Base-by-base conservation (phyloP, 2,113 vertebrate genomes). In the Rhea americana region DNA sequence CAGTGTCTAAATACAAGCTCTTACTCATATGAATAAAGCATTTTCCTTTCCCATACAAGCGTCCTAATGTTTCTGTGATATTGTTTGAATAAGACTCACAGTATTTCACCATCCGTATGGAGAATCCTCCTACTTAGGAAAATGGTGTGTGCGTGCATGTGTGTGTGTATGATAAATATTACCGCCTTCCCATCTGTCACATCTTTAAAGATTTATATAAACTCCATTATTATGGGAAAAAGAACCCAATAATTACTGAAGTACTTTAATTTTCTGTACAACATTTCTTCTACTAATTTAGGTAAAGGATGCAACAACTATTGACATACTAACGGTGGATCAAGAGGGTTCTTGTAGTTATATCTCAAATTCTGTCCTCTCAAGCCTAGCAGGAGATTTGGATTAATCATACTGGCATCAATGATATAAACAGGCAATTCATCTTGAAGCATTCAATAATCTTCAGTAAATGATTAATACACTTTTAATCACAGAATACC, bases 201-300 rank as follows among this genome's bases (percentile, higher is more conserved):
- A 62, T 63, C 73, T 93, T 95, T 91, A 96, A 93, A 39, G 80
- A 96, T 96, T 96, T 96, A 87, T 86, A 93, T 94, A 93, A 97
- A 97, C 71, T 94, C 41, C 56, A 75, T 62, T 91, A 92, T 83
- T 94, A 77, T 77, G 61, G 39, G 58, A 93, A 94, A 81, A 84
- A 91, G 61, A 84, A 88, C 43, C 4, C 43, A 86, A 51, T 93
- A 94, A 91, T 90, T 68, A 86, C 73, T 72, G 88, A 92, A 96
- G 96, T 96, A 92, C 58, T 92, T 97, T 85, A 74, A 62, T 88
- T 88, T 87, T 91, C 91, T 68, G 4, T 85, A 35, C 72, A 95
- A 92, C 87, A 84, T 87, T 91, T 66, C 67, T 82, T 87, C 93
- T 93, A 93, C 94, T 96, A 90, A 90, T 88, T 96, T 95, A 93